Evolutionary conservation across 2,797 vertebrate species (phyloP), one percentile per base, ranked within the genome.

Genomic region (Holocentrus rufus): DNA sequence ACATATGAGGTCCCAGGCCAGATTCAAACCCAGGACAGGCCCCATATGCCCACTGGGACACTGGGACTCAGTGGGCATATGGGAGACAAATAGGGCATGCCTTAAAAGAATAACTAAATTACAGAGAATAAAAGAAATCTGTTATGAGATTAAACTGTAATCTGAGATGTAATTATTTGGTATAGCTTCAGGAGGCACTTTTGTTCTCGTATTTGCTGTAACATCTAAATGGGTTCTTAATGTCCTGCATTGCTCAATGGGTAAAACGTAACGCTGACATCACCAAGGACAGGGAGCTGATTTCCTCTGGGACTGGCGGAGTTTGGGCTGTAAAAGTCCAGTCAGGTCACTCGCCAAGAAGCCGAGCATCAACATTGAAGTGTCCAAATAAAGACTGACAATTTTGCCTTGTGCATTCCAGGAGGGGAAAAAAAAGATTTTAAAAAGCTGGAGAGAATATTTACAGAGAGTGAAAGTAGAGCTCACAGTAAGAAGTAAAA

Each of bases 61-160:
- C n/a, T n/a, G n/a, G n/a, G n/a, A n/a, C n/a, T n/a, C n/a, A n/a
- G n/a, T n/a, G n/a, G n/a, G n/a, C n/a, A n/a, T n/a, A n/a, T n/a
- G n/a, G 7, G 7, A 31, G 30, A 31, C 30, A 31, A 31, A 31
- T 31, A 31, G 30, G 39, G 15, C n/a, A 72, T 22, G 30, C 39
- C 25, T 42, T 15, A 18, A 52, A n/a, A 61, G 5, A 52, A 23
- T 2, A 60, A 15, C 18, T 20, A 52, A 14, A 50, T 55, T 47
- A 10, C 46, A 69, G 67, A 59, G 6, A 15, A 15, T 39, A 7
- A 54, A 31, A 39, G 47, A 54, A 49, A 49, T 67, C 42, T 13
- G 7, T 31, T 47, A 53, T 65, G 2, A 27, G n/a, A 17, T 10
- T 62, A 5, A 47, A 49, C 11, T 74, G 7, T 27, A 22, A 13